Evolutionary conservation across 2,113 vertebrate species (phyloP), one percentile per base, ranked within the genome.

Genomic region (Oxygymnocypris stewartii): DNA sequence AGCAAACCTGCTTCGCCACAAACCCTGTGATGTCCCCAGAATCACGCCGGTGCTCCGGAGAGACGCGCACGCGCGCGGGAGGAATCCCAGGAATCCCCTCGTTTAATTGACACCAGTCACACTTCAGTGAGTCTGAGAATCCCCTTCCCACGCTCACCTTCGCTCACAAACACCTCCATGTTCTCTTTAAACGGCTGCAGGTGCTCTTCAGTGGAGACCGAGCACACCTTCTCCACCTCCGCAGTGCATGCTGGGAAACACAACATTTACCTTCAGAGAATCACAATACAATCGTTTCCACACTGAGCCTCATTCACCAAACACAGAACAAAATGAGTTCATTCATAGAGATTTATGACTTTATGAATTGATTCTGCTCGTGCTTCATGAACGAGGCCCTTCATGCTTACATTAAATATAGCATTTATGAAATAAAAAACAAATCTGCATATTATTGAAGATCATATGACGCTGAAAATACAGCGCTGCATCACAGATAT

Each of bases 181-280:
- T 95, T 96, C 87, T 96, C 95, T 94, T 98, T 99, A 92, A 99
- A 99, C 87, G 98, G 98, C 87, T 99, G 97, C 82, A 99, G 93
- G 90, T 98, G 95, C n/a, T 98, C 97, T 78, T 96, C 94, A 28
- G 96, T 94, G 18, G 97, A 97, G 74, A 96, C 94, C 75, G 95
- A 94, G 90, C 96, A 99, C 71, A 99, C 98, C 90, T 97, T 98
- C 65, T 96, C 96, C 0, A 97, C 96, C 93, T 99, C 96, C 79
- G 94, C 94, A 75, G 96, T 97, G 90, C 98, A 99, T 13, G 90
- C 98, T 99, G 94, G 89, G 95, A 94, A 49, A 87, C 0, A 82
- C 25, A 83, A 44, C n/a, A 40, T 5, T 35, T 10, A 61, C 54
- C 12, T n/a, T 61, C 20, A 61, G 0, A 6, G 20, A 51, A 51